Conservation (phyloP, 2,888 invertebrate species). For the Metacarcinus magister region DNA sequence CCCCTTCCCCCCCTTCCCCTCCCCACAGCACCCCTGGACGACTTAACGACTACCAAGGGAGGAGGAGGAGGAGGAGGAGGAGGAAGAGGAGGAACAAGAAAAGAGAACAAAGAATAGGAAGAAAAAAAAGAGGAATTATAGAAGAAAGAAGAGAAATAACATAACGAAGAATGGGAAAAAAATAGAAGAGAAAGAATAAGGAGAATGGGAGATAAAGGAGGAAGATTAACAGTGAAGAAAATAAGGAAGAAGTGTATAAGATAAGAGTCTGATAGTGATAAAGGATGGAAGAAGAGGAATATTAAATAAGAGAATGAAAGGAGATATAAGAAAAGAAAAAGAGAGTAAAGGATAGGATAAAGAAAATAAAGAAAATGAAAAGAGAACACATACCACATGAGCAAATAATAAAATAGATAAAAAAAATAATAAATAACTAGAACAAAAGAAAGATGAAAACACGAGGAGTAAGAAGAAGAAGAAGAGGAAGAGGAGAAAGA, state of each 20-base stretch:
- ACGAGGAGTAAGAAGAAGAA: not conserved
- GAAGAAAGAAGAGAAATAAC: not conserved
- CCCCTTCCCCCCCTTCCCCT: not conserved
- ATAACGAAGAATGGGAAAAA: not conserved
- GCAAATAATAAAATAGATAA: not conserved
- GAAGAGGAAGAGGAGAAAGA: not conserved
- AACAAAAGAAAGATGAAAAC: not conserved
- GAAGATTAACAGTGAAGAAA: not conserved
- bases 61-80: not conserved
- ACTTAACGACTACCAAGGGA: not conserved
- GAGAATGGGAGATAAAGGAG: no score
- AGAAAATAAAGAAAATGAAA: not conserved
- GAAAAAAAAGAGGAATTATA: not conserved
- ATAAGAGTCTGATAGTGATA: not conserved
- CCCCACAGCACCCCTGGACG: not conserved
- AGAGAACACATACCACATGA: not conserved
- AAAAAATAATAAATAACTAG: not conserved
- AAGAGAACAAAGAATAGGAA: not conserved
- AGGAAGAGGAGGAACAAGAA: not conserved
- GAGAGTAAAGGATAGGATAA: not conserved
- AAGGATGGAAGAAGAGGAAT: not conserved
- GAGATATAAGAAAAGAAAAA: not conserved
- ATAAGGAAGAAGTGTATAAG: not conserved
- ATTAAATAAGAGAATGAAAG: not conserved
- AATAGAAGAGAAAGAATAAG: not conserved